phyloP scores from a whole-genome alignment of 2,888 invertebrate species.

The Agonopterix subpropinquella region DNA sequence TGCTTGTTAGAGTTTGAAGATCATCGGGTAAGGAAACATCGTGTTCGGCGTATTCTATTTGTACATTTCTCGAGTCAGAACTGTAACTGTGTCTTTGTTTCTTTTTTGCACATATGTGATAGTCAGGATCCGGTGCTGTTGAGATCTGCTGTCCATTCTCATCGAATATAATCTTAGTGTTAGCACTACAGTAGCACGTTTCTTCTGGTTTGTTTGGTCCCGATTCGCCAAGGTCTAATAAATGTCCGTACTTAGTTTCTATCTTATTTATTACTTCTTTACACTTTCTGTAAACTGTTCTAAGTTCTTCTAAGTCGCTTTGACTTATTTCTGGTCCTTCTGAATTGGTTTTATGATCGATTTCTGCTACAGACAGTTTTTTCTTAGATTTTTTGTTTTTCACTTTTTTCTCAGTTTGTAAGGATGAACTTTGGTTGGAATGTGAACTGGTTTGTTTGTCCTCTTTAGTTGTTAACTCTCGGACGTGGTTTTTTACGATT shows the following conservation, averaged over 20 bases:
- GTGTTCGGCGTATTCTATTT: constrained; percentile 36
- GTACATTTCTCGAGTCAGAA: constrained; percentile 19
- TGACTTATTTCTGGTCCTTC: constrained; percentile 21
- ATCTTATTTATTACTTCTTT: constrained; percentile 50
- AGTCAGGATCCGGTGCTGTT: constrained; percentile 21
- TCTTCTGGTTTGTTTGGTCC: constrained; percentile 11
- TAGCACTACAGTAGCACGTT: constrained; percentile 40
- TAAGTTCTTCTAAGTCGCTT: constrained; percentile 49
- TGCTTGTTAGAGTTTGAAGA: constrained; percentile 29
- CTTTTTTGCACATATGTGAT: constrained; percentile 46
- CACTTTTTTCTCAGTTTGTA: constrained; percentile 6
- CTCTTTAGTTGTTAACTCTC: constrained; percentile 21
- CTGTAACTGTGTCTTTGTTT: constrained; percentile 11
- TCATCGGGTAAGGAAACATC: constrained; percentile 34
- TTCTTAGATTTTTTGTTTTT: constrained; percentile 2
- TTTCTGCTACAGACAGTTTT: not conserved
- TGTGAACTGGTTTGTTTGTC: constrained; percentile 8
- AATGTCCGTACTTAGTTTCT: constrained; percentile 57
- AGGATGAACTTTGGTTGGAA: constrained; percentile 8
- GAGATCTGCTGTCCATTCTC: constrained; percentile 46
- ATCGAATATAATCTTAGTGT: constrained; percentile 56
- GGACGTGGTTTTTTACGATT: constrained; percentile 42
- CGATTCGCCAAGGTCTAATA: constrained; percentile 30
- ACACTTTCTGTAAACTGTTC: constrained; percentile 47
- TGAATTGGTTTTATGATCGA: not conserved